phyloP scores from a whole-genome alignment of 2,797 vertebrate genomes.

The Mormyrus hasselquistii region DNA sequence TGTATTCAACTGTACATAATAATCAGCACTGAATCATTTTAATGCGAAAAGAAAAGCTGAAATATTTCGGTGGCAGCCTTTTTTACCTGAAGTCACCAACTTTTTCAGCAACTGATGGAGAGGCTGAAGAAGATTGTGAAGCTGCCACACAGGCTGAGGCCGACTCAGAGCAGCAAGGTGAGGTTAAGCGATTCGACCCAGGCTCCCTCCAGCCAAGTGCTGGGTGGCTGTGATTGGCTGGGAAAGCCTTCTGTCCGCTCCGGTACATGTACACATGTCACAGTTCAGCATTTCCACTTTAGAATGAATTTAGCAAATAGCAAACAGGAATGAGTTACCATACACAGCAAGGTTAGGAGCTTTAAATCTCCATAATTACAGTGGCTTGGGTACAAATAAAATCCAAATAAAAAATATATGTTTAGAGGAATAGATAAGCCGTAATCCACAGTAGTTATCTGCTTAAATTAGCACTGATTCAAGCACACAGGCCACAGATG shows the following conservation, averaged over 20 bases:
- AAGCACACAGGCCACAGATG: not conserved
- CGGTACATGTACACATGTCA: not conserved
- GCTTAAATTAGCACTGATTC: not conserved
- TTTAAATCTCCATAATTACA: not conserved
- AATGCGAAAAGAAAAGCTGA: not conserved
- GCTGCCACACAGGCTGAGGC: slow-evolving; percentile 73
- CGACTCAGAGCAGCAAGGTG: slow-evolving; percentile 84
- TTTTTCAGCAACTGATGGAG: slow-evolving; percentile 81
- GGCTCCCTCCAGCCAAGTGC: not conserved
- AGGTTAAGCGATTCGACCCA: slow-evolving; percentile 22
- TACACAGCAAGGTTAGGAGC: not conserved
- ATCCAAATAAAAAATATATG: not conserved
- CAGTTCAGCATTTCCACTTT: not conserved
- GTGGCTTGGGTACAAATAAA: not conserved
- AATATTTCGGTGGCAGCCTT: not conserved
- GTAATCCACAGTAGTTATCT: not conserved
- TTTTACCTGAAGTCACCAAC: slow-evolving; percentile 19
- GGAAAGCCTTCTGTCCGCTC: not conserved
- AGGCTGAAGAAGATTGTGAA: slow-evolving; percentile 79
- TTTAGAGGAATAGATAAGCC: not conserved
- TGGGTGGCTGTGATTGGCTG: not conserved
- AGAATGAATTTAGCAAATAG: not conserved
- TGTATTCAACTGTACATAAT: not conserved
- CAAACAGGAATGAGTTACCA: not conserved
- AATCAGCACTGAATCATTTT: not conserved